phyloP scores from a whole-genome alignment of 2,888 invertebrate species.

The Eupithecia exiguata region DNA sequence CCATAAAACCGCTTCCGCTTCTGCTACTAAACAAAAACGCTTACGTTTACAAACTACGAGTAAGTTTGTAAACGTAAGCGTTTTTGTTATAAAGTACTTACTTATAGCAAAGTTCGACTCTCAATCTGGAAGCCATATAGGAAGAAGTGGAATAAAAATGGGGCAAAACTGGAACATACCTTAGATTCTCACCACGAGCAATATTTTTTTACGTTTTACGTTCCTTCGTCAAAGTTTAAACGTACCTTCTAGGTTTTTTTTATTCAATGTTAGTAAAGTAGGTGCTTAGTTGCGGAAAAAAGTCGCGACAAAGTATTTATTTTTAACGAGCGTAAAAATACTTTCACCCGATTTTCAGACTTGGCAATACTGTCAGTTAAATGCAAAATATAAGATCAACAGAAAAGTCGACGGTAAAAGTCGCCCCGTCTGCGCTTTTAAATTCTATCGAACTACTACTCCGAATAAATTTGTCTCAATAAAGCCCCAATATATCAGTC shows the following conservation, averaged over 20 bases:
- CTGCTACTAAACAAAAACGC: neutral
- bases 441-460: constrained; percentile 54
- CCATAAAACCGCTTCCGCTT: neutral
- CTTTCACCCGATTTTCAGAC: neutral
- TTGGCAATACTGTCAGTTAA: neutral
- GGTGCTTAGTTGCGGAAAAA: neutral
- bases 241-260: too few species aligned
- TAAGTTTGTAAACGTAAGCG: too few species aligned
- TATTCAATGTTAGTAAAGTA: too few species aligned
- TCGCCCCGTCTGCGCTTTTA: constrained; percentile 25
- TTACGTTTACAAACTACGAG: neutral
- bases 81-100: too few species aligned
- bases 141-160: neutral
- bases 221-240: too few species aligned
- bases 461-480: constrained; percentile 66
- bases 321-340: neutral
- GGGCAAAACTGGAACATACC: neutral
- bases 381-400: constrained; percentile 3
- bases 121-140: neutral
- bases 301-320: neutral
- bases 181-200: neutral
- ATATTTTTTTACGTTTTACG: too few species aligned
- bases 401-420: constrained; percentile 8
- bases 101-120: neutral
- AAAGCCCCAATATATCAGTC: constrained; percentile 66